Evolutionary conservation across 1,140 invertebrate genomes (phyloP), one percentile per base, ranked within the genome.

Genomic region (Pemphigus obesinymphae): DNA sequence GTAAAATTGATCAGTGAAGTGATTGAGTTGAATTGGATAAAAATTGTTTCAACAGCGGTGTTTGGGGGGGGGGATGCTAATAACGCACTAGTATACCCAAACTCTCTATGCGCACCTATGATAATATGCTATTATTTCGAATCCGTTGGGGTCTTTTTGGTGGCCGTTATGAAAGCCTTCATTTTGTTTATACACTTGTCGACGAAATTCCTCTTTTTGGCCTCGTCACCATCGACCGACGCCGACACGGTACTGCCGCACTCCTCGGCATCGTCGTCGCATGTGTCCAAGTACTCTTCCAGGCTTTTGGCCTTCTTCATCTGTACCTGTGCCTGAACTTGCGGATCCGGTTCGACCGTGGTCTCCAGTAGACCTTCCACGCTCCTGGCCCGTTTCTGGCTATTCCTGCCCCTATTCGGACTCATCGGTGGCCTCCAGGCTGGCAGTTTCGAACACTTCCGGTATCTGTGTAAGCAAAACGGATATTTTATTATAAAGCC

Each of bases 161-260:
- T 20, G 26, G 17, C 20, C 70, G 17, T 58, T 17, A 80, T 45
- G 13, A 80, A 29, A 1, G 91, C 91, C 88, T 91, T 89, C 87
- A 93, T 90, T 89, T 93, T 93, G 86, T 92, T 93, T 45, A 93
- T 91, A 87, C 92, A 93, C 86, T 91, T 90, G 87, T 93, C 92
- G 91, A 93, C 92, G 85, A 93, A 93, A 87, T 92, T 93, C 85
- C 89, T 89, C 85, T 92, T 92, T 82, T 84, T 85, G 37, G 63
- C 68, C 29, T 73, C 80, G n/a, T 70, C 63, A 8, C 68, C 76
- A n/a, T n/a, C n/a, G 61, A 82, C 82, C n/a, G 82, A 83, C 11
- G 53, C 82, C 1, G 83, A 80, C 17, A 63, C 82, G 7, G 40
- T 73, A 37, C 31, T 75, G 11, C 13, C 17, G 1, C 23, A 11